Conservation (phyloP, 2,797 vertebrate genomes). For the Capromys pilorides region DNA sequence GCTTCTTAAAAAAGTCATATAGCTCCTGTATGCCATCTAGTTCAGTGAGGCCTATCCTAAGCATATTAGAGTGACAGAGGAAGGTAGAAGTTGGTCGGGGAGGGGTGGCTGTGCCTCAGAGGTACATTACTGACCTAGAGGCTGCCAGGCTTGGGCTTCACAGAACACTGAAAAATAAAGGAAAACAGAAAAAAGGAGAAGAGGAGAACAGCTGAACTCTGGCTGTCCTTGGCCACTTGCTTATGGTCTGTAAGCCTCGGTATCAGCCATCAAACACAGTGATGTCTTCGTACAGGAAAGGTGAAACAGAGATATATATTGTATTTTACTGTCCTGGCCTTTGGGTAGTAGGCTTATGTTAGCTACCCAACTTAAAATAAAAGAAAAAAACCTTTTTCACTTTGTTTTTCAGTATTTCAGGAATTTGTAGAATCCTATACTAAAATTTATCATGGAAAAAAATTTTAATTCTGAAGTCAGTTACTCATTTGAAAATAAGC, state of each 20-base stretch:
- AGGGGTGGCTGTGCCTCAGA: too few species aligned
- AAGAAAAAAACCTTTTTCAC: neutral
- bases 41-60: neutral
- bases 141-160: neutral
- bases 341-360: neutral
- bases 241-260: neutral
- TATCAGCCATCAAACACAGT: neutral
- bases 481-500: conserved; percentile 42
- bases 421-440: neutral
- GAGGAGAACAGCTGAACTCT: neutral
- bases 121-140: too few species aligned
- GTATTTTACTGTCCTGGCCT: neutral
- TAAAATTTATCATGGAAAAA: conserved; percentile 8
- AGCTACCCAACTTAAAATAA: neutral
- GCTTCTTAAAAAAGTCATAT: neutral
- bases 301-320: neutral
- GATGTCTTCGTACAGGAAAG: neutral
- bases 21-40: neutral
- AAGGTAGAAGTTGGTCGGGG: neutral
- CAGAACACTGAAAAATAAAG: too few species aligned
- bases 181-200: neutral
- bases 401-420: conserved; percentile 15
- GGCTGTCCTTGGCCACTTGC: neutral
- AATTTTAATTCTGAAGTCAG: conserved; percentile 21
- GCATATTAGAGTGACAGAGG: neutral